Conservation (phyloP, 1,140 invertebrate species). For the Bombus sibiricus region DNA sequence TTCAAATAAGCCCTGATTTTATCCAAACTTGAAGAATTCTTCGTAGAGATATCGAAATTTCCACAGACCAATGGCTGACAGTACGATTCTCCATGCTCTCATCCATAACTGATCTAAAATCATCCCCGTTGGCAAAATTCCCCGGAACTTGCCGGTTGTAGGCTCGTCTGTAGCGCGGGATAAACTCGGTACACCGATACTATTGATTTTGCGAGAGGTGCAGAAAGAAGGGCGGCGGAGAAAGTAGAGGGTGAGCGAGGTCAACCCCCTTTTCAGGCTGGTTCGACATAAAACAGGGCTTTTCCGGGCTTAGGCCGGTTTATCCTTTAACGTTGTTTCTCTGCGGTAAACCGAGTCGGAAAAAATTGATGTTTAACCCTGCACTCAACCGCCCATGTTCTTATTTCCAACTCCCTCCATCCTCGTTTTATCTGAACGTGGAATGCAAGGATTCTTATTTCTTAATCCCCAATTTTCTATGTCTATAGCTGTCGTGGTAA, state of each 20-base stretch:
- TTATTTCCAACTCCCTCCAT: neutral
- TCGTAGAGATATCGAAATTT: neutral
- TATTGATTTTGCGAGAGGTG: constrained; percentile 73
- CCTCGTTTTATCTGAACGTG: neutral
- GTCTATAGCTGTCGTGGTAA: too few relatives aligned
- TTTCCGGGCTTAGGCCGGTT: constrained; percentile 56
- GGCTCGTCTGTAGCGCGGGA: constrained; percentile 27
- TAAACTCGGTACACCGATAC: constrained; percentile 67
- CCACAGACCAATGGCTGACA: neutral
- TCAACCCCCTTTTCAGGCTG: constrained; percentile 69
- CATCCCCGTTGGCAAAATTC: neutral
- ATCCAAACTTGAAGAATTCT: neutral
- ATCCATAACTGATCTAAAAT: neutral
- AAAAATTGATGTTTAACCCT: constrained; percentile 33
- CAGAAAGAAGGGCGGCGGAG: constrained; percentile 49
- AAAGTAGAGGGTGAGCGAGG: constrained; percentile 71
- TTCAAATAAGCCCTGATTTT: neutral
- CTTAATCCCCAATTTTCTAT: too few relatives aligned
- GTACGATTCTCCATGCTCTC: neutral
- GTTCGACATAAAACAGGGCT: constrained; percentile 58
- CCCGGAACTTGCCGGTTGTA: neutral
- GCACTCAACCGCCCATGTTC: neutral
- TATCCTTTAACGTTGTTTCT: constrained; percentile 49
- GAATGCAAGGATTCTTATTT: neutral
- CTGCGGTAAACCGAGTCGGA: constrained; percentile 11